Base-by-base conservation (phyloP, 1,140 invertebrate genomes). In the Papilio polytes region DNA sequence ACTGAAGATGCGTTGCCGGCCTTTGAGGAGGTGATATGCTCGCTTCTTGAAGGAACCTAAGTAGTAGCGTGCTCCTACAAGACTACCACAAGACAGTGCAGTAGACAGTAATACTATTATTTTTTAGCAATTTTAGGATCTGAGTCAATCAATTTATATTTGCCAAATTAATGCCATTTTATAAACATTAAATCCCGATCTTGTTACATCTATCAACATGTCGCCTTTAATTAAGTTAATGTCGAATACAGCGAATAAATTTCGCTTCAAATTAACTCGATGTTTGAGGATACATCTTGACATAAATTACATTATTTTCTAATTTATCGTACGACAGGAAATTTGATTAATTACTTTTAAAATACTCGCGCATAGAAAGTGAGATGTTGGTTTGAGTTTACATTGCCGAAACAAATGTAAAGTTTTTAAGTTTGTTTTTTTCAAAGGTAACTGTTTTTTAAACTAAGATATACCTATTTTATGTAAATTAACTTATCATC, bases 211-310 rank as follows among this genome's bases (percentile, higher is more conserved):
- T 8, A 8, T 12, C 22, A 10, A 3, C 20, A 22, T 63, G 20
- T 12, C 10, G 59, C 26, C 13, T 70, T 70, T 70, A 70, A 66
- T 70, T 36, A 31, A 31, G 26, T 63, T 63, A 26, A 15, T 70
- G 13, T 63, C 59, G 20, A 22, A 63, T 70, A 70, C 12, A 26
- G 20, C 26, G 26, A 70, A 70, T 26, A 36, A 36, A 70, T 31
- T 70, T 31, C 63, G 1, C 7, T 31, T 36, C 3, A 18, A 31
- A 70, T 70, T 70, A 26, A 31, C 63, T 70, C 26, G 2, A 70
- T 70, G 63, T 36, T 70, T 70, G 63, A 70, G 10, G 63, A 31
- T 36, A 63, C 63, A 70, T 70, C 26, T 70, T 70, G 63, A 70
- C 63, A 31, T 70, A 12, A 70, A 70, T 63, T 59, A 59, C n/a